Percentiles rank a stretch among this genome's conserved stretches.
These are phyloP conservation scores for Apistogramma diplotaenia DNA, from an alignment of 2,113 vertebrate genomes.

Conservation along the genomic window DNA sequence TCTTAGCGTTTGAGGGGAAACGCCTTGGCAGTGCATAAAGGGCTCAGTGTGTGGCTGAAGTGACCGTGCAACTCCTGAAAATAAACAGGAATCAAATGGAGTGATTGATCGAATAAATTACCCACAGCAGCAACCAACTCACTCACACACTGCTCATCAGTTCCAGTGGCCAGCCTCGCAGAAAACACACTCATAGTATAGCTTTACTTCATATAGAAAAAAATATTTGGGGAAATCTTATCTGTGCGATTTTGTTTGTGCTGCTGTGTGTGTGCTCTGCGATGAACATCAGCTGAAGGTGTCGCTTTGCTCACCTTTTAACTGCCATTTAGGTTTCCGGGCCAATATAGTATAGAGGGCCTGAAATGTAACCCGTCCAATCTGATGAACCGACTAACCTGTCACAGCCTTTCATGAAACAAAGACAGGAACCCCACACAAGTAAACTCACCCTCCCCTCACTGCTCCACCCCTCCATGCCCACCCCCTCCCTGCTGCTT, in stretches of 20 bases:
- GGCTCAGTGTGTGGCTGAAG: slow-evolving; percentile 63
- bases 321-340: slow-evolving; percentile 13
- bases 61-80: slow-evolving; percentile 69
- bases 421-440: slow-evolving; percentile 26
- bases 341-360: not conserved
- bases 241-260: not conserved
- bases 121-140: slow-evolving; percentile 39
- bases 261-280: not conserved
- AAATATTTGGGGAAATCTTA: not conserved
- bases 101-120: slow-evolving; percentile 75
- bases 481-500: slow-evolving; percentile 21
- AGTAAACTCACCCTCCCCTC: not conserved
- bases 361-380: slow-evolving; percentile 42
- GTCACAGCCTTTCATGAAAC: slow-evolving; percentile 37
- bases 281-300: not conserved
- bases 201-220: not conserved
- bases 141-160: slow-evolving; percentile 28
- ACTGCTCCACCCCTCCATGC: not conserved
- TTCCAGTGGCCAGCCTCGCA: slow-evolving; percentile 25
- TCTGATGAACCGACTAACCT: slow-evolving; percentile 48
- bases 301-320: slow-evolving; percentile 22
- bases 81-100: slow-evolving; percentile 76
- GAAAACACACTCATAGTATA: slow-evolving; percentile 16
- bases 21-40: slow-evolving; percentile 66
- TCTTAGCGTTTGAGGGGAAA: slow-evolving; percentile 32